Evolutionary conservation across 64 coral and sea anemone species (phyloP).

Genomic region (Acropora tenuis): DNA sequence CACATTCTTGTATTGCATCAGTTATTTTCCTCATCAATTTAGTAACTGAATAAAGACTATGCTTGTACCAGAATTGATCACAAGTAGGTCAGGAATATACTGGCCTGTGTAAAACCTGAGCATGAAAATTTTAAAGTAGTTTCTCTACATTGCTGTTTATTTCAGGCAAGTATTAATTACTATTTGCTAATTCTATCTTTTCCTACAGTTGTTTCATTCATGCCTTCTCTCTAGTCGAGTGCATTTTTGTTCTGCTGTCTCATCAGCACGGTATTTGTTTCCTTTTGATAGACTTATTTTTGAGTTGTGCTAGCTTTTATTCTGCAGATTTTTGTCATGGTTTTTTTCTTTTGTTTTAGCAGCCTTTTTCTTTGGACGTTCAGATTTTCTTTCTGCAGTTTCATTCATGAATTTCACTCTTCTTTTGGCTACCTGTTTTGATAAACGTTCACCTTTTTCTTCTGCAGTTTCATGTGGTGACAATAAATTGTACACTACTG

Average conservation of each 20-base stretch:
- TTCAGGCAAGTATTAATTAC: not conserved
- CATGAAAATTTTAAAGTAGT: not conserved
- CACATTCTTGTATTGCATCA: not conserved
- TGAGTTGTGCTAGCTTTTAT: no score
- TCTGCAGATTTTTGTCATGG: no score
- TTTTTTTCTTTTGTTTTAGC: no score
- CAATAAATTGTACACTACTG: no score
- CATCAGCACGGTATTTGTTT: no score
- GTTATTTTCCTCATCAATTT: not conserved
- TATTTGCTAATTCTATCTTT: not conserved
- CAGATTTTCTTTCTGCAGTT: no score
- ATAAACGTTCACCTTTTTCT: no score
- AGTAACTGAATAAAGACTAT: constrained; percentile 12
- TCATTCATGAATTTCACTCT: no score
- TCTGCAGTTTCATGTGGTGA: no score
- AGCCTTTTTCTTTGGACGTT: no score
- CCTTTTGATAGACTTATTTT: no score
- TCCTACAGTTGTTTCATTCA: not conserved
- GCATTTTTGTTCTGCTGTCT: not conserved
- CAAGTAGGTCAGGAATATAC: not conserved
- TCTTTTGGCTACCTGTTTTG: no score
- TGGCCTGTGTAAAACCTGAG: not conserved
- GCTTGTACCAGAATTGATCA: constrained; percentile 49
- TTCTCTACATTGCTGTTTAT: not conserved
- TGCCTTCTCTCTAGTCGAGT: not conserved